Percentiles rank a stretch among this genome's conserved stretches.
phyloP scores from a whole-genome alignment of 92 coral and sea anemone genomes.

The Umimayanthus chanpuru region DNA sequence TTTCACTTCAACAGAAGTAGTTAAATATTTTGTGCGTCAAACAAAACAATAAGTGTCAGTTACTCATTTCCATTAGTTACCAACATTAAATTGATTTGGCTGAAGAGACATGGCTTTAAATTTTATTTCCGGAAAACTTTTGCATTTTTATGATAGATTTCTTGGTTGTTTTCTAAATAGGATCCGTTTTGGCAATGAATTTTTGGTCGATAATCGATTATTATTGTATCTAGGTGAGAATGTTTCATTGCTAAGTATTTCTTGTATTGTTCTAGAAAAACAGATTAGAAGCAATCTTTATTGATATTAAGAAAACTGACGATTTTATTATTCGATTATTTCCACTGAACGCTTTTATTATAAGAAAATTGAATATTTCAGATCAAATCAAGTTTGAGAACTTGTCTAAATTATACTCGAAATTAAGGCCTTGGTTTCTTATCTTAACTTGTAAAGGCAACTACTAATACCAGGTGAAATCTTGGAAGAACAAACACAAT shows the following conservation, averaged over 20 bases:
- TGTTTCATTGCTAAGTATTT: slow-evolving; percentile 2
- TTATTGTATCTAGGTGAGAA: not conserved
- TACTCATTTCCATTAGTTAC: not conserved
- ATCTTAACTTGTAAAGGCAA: not conserved
- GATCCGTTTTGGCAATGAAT: not conserved
- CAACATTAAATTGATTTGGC: not conserved
- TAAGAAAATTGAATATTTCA: not conserved
- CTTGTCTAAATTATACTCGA: not conserved
- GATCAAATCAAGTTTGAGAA: not conserved
- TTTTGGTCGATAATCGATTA: not conserved
- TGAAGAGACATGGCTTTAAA: not conserved
- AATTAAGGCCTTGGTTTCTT: not conserved
- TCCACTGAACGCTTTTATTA: not conserved
- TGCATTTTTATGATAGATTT: not conserved
- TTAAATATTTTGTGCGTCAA: no score
- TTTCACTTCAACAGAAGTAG: not conserved
- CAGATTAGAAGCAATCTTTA: not conserved
- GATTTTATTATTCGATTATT: not conserved
- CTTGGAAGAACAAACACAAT: not conserved
- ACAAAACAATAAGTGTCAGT: no score
- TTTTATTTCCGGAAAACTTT: not conserved
- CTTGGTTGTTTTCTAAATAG: not conserved
- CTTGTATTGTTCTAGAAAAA: not conserved
- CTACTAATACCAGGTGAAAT: not conserved
- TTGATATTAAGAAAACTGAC: not conserved